Base-by-base conservation (phyloP, 1,140 invertebrate genomes). In the Adelges cooleyi region DNA sequence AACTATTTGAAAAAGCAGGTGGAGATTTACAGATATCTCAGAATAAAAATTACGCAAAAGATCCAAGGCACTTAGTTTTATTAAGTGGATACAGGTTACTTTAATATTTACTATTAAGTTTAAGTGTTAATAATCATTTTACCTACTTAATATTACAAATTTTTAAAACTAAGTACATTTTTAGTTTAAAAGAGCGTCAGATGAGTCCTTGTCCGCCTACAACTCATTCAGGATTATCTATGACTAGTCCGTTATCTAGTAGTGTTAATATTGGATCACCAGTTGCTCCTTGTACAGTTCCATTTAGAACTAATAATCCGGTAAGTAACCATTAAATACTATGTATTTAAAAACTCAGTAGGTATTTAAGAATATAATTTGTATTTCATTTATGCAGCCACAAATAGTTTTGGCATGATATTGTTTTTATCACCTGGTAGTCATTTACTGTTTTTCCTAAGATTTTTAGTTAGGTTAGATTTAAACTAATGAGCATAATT, bases 11-110 rank as follows among this genome's bases (percentile, higher is more conserved):
- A 71, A 86, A 88, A 74, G 87, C 89, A 13, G 90, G 89, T 11
- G 90, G 90, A 0, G 90, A 93, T 76, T 75, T 91, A 11, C 80
- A 80, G 33, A 80, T 82, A 0, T 85, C 85, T 0, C 83, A 89
- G 66, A 87, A 83, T 4, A 92, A 95, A 73, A 93, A 93, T 72
- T 96, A 92, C 74, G 88, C 91, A 0, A 90, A 92, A 76, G 91
- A 93, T 75, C 82, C 85, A 0, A 76, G 89, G 15, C 89, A 93
- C 77, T 77, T 94, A 56, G 86, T 93, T 8, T 75, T 93, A 9
- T 74, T 93, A 0, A 86, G 84, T 74, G 86, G 86, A 18, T 89
- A 80, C 70, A 81, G 80, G 77, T 79, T 71, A 69, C 66, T 46
- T 20, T 18, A 50, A 10, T 62, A 36, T 48, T 59, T 27, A 23